phyloP scores from a whole-genome alignment of 2,888 invertebrate genomes.

The Timema podura region DNA sequence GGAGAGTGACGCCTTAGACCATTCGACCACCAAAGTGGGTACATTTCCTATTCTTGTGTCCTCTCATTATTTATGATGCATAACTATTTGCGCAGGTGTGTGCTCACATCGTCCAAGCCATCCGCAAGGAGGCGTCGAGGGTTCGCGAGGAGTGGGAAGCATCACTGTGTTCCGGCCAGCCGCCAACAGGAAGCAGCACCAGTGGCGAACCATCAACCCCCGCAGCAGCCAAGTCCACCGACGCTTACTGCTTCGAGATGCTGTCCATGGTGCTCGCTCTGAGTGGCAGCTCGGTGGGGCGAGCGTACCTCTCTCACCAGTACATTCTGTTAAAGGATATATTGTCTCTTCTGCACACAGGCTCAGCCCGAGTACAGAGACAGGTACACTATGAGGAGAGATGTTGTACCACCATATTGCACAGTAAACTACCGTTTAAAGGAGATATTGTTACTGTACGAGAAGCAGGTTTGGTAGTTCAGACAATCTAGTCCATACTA shows the following conservation, averaged over 20 bases:
- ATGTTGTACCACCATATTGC: too few species aligned
- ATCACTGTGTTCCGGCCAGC: constrained; percentile 47
- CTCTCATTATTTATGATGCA: too few species aligned
- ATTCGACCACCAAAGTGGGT: too few species aligned
- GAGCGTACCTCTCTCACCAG: constrained; percentile 86
- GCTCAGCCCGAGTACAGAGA: constrained; percentile 90
- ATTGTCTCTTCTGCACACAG: constrained; percentile 83
- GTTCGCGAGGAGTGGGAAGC: constrained; percentile 91
- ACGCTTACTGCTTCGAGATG: constrained; percentile 98
- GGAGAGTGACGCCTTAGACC: too few species aligned
- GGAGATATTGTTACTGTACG: too few species aligned
- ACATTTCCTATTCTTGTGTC: too few species aligned
- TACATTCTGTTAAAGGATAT: constrained; percentile 79
- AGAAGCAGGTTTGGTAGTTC: too few species aligned
- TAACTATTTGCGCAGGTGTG: constrained; percentile 67
- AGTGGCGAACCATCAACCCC: too few species aligned
- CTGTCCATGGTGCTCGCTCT: constrained; percentile 90
- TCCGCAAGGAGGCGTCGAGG: constrained; percentile 79
- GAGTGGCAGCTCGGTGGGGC: constrained; percentile 87
- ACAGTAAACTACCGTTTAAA: too few species aligned
- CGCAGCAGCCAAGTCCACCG: constrained; percentile 51
- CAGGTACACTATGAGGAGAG: constrained; percentile 69
- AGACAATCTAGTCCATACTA: too few species aligned
- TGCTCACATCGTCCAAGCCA: constrained; percentile 85
- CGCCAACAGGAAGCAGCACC: constrained; percentile 31